These are phyloP conservation scores for Dolichoris vasculosae DNA, from an alignment of 1,140 invertebrate genomes.

Conservation along the genomic window DNA sequence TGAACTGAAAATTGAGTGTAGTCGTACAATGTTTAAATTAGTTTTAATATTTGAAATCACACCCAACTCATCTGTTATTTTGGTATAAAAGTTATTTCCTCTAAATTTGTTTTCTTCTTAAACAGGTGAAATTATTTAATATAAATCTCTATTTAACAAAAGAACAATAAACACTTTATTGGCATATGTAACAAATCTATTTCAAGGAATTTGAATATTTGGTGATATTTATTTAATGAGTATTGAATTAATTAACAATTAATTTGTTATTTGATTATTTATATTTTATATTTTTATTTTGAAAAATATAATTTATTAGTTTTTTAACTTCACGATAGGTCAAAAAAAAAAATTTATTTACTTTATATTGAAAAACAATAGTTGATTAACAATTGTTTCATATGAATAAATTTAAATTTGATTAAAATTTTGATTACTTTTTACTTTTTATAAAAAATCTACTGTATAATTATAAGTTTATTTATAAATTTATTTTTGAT, in stretches of 20 bases:
- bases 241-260: not conserved
- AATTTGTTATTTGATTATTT: not conserved
- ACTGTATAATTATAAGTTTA: too few species aligned
- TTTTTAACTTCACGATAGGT: too few species aligned
- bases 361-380: too few species aligned
- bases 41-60: not conserved
- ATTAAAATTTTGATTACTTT: too few species aligned
- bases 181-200: not conserved
- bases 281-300: not conserved
- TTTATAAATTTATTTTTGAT: too few species aligned
- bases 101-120: not conserved
- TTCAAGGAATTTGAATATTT: not conserved
- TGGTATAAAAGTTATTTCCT: not conserved
- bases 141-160: not conserved
- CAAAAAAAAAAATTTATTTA: too few species aligned
- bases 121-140: not conserved
- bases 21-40: not conserved
- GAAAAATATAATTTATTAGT: not conserved
- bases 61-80: not conserved
- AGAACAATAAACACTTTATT: not conserved
- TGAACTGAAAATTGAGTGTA: not conserved
- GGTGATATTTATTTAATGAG: not conserved
- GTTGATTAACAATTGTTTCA: too few species aligned
- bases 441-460: too few species aligned
- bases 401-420: too few species aligned